Evolutionary conservation across 2,888 invertebrate species (phyloP), one percentile per base, ranked within the genome.

Genomic region (Ecliptopera silaceata): DNA sequence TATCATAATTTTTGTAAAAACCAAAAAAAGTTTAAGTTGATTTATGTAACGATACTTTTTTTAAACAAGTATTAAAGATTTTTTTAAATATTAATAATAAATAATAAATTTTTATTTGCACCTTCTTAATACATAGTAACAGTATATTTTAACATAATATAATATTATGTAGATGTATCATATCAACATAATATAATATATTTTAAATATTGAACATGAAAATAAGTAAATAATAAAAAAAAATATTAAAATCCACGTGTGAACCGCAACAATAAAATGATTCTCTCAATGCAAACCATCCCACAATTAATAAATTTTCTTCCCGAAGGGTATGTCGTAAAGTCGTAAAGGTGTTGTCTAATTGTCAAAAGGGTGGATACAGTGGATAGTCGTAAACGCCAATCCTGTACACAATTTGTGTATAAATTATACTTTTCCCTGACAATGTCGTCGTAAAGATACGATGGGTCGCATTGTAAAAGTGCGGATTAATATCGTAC

Each of bases 401-500:
- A 59, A 53, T 64, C 56, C 46, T 12, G 46, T 39, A 51, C 46
- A 55, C 45, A 54, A 51, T 50, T 57, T 54, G 57, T 54, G 44
- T 56, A 58, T 68, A 68, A 66, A 65, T 69, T 67, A 60, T 43
- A 50, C 56, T 56, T 69, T 69, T 67, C 66, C 65, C 63, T 64
- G 64, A 66, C 65, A 69, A 52, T 68, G 64, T 63, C 58, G 52
- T 79, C 80, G 68, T 81, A 77, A 80, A 80, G 56, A 72, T 72
- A 69, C 64, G 59, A 64, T 62, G 60, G 63, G 59, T 53, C 53
- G 74, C 73, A 75, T 69, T 79, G 78, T 79, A 71, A 70, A 70
- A 71, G 69, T 70, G 64, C 65, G 75, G 72, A 80, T 82, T 82
- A 80, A 80, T 77, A 72, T 73, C 63, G 61, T 59, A 57, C 70